Base-by-base conservation (phyloP, 2,113 vertebrate genomes). In the Calidris pugnax region DNA sequence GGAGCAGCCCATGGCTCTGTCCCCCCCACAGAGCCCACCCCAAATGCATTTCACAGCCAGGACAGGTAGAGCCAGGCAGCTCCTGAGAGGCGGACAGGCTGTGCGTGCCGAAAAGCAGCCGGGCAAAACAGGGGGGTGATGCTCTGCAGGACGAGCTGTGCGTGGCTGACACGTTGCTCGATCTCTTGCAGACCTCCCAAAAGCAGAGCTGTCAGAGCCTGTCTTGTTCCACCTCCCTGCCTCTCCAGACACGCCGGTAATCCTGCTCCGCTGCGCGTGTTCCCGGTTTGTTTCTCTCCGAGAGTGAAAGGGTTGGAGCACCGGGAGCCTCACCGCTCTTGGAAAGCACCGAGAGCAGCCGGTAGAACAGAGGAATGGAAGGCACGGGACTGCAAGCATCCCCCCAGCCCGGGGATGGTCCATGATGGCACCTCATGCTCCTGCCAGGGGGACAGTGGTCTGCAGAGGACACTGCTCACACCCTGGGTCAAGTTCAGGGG, bases 191-290 rank as follows among this genome's bases (percentile, higher is more conserved):
- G 82, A 37, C 57, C 85, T 91, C 84, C 77, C 87, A 83, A 41
- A 91, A 91, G 88, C 79, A 85, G 87, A 89, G 85, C 92, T 95
- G 96, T 92, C 95, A 94, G 87, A 85, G 32, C 80, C 92, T 55
- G 53, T 39, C 85, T 87, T 28, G 90, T 95, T 96, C 92, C 95
- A 95, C 69, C 76, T 95, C 76, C 48, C 68, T 96, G 93, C 82
- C 59, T 68, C 57, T 73, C 73, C 76, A 81, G 94, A 94, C 88
- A 92, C 8, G 2, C 43, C 1, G 1, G 68, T 71, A 94, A 93
- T 77, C 89, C 76, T 24, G 87, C 87, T 87, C 64, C 1, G 1
- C 75, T 1, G 1, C 35, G 51, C 2, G 0, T 8, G 22, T 69
- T 90, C 71, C 81, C 3, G 1, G 19, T 56, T 87, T 63, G 59